These are phyloP conservation scores for Microtus ochrogaster DNA, from an alignment of 2,113 vertebrate genomes.

Conservation along the genomic window DNA sequence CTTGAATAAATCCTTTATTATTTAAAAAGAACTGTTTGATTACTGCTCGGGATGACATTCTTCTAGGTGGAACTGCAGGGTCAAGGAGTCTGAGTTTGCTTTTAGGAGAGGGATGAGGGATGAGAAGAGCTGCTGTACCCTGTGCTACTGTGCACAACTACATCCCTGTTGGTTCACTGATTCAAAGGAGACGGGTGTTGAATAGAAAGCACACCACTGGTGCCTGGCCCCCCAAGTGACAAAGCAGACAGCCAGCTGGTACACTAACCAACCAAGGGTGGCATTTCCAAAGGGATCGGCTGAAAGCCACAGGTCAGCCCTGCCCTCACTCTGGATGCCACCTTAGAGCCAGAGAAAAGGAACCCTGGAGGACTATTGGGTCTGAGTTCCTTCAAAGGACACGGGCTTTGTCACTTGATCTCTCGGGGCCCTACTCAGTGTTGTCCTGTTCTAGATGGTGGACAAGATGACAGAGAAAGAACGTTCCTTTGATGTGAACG, in stretches of 20 bases:
- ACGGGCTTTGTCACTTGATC: background rate
- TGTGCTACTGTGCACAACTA: background rate
- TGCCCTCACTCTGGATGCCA: background rate
- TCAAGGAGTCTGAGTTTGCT: slow-evolving; percentile 27
- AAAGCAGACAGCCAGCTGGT: background rate
- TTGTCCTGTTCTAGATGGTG: background rate
- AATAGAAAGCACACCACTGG: background rate
- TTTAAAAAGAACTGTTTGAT: slow-evolving; percentile 21
- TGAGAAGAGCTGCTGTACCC: background rate
- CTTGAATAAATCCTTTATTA: background rate
- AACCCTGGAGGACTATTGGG: background rate
- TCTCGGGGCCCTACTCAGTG: background rate
- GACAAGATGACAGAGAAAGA: background rate
- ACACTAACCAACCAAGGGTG: background rate
- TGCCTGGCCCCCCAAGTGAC: background rate
- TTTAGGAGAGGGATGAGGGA: background rate
- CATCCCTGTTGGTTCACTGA: background rate
- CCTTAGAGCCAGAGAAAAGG: background rate
- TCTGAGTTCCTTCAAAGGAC: background rate
- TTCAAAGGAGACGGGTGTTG: background rate
- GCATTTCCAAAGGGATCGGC: background rate
- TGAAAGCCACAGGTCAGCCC: background rate
- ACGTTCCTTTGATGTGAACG: background rate
- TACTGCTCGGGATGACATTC: slow-evolving; percentile 46
- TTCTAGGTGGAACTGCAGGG: background rate